phyloP scores from a whole-genome alignment of 2,888 invertebrate genomes.

The Leptinotarsa rubiginosa region DNA sequence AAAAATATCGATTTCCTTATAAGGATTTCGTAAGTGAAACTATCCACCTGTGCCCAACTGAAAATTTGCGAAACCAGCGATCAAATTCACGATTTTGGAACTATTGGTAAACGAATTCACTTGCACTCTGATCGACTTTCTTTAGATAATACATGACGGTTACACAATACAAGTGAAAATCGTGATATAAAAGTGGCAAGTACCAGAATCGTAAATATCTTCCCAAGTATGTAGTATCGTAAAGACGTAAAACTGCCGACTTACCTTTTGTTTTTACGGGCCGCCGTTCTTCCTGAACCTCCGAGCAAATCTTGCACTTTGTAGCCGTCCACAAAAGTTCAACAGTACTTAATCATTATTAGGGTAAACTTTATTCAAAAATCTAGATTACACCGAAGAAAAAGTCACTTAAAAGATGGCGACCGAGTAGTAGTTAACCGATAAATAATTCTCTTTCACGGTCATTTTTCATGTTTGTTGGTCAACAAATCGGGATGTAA shows the following conservation, averaged over 20 bases:
- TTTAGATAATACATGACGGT: constrained; percentile 50
- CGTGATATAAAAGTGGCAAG: constrained; percentile 55
- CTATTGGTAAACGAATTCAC: too few relatives aligned
- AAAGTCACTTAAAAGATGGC: constrained; percentile 73
- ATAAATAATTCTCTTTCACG: constrained; percentile 68
- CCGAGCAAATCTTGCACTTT: constrained; percentile 43
- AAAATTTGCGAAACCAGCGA: constrained; percentile 1
- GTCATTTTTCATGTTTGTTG: constrained; percentile 65
- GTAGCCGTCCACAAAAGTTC: constrained; percentile 52
- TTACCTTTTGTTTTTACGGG: constrained; percentile 45
- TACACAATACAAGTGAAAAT: constrained; percentile 59
- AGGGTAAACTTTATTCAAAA: constrained; percentile 56
- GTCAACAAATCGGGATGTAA: constrained; percentile 62
- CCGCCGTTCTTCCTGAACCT: constrained; percentile 37
- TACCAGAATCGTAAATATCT: constrained; percentile 26
- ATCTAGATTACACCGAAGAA: constrained; percentile 56
- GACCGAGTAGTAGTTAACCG: constrained; percentile 68
- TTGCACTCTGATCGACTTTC: too few relatives aligned
- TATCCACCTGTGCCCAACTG: constrained; percentile 27
- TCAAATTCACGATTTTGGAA: too few relatives aligned
- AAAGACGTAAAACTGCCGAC: constrained; percentile 33
- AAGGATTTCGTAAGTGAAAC: constrained; percentile 4
- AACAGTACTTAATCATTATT: constrained; percentile 56
- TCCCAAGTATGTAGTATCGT: constrained; percentile 20
- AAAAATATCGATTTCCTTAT: constrained; percentile 24